These are phyloP conservation scores for Nomada hirtipes DNA, from an alignment of 2,888 invertebrate species.

Conservation along the genomic window DNA sequence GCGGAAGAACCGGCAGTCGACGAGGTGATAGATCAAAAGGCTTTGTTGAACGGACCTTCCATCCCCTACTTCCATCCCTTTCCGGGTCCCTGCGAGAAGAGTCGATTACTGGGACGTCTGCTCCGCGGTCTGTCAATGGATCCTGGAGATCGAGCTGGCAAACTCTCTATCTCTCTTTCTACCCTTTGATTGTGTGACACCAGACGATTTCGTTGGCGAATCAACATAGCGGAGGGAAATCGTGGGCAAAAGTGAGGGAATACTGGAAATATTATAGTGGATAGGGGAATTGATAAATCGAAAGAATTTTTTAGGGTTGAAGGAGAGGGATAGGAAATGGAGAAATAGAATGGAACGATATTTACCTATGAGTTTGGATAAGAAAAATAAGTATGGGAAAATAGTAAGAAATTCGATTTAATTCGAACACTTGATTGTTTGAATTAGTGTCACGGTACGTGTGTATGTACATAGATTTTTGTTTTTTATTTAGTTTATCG, in stretches of 20 bases:
- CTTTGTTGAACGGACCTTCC: conserved; percentile 44
- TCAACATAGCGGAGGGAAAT: neutral
- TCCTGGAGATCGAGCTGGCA: conserved; percentile 20
- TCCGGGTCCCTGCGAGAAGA: conserved; percentile 34
- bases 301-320: neutral
- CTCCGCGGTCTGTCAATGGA: conserved; percentile 28
- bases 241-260: neutral
- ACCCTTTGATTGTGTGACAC: conserved; percentile 11
- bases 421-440: neutral
- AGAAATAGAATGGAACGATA: neutral
- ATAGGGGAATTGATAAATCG: neutral
- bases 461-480: neutral
- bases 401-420: too few relatives aligned
- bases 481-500: neutral
- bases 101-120: conserved; percentile 47
- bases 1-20: conserved; percentile 37
- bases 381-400: too few relatives aligned
- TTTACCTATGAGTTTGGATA: too few relatives aligned
- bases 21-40: conserved; percentile 67
- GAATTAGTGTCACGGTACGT: neutral
- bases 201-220: conserved; percentile 20
- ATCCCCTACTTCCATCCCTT: neutral
- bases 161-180: conserved; percentile 1
- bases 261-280: neutral
- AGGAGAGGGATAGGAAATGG: neutral